Percentiles rank a stretch among this genome's conserved stretches.
phyloP scores from a whole-genome alignment of 1,140 invertebrate genomes.

The Ceratitis capitata region DNA sequence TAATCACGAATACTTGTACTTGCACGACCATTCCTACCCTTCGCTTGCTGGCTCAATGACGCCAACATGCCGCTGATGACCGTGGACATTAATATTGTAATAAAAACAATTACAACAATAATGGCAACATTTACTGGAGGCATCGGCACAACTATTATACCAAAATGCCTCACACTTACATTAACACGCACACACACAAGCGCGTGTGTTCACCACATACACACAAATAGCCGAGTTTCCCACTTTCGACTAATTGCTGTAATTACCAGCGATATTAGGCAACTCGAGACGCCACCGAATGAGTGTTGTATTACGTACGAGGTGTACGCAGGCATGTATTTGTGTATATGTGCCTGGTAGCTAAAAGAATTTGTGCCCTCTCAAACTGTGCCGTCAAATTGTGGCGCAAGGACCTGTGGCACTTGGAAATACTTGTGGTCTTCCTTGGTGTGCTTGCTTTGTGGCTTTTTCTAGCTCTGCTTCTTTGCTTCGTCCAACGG shows the following conservation, averaged over 20 bases:
- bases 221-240: neutral
- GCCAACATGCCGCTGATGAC: neutral
- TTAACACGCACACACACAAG: slow-evolving; percentile 42
- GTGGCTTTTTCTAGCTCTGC: neutral
- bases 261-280: slow-evolving; percentile 38
- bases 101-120: slow-evolving; percentile 30
- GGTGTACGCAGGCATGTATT: neutral
- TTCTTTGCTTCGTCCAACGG: neutral
- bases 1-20: neutral
- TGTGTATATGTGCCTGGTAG: neutral
- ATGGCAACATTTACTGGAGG: slow-evolving; percentile 11
- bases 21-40: neutral
- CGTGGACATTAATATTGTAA: slow-evolving; percentile 29
- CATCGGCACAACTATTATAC: slow-evolving; percentile 12
- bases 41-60: too few relatives aligned
- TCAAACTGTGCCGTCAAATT: neutral
- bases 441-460: neutral
- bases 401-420: slow-evolving; percentile 22
- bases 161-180: slow-evolving; percentile 46
- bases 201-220: slow-evolving; percentile 21
- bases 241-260: slow-evolving; percentile 39
- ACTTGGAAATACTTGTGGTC: neutral
- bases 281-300: neutral
- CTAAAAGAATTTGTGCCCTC: neutral
- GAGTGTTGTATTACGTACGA: neutral